These are phyloP conservation scores for Leuciscus waleckii DNA, from an alignment of 2,797 vertebrate genomes.

Conservation along the genomic window DNA sequence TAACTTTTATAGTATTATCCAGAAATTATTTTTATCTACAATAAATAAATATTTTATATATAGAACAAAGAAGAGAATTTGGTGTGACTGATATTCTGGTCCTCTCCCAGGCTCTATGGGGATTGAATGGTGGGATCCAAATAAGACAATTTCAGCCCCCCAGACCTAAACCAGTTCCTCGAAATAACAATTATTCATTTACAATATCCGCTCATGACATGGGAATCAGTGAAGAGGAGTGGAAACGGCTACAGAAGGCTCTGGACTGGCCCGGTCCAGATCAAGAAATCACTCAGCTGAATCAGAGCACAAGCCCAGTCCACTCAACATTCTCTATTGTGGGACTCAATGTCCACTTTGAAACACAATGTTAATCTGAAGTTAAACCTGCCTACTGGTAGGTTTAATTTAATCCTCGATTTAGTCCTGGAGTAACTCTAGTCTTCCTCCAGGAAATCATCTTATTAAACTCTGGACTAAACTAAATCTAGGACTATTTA, in stretches of 20 bases:
- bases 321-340: neutral
- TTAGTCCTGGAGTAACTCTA: too few relatives aligned
- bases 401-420: too few relatives aligned
- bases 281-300: neutral
- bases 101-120: neutral
- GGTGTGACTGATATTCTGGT: neutral
- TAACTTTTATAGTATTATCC: too few relatives aligned
- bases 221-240: slow-evolving; percentile 27
- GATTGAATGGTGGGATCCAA: neutral
- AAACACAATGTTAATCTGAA: too few relatives aligned
- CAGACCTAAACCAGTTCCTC: neutral
- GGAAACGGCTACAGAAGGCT: slow-evolving; percentile 22
- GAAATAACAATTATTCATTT: neutral
- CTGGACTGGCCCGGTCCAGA: slow-evolving; percentile 40
- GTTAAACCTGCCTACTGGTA: too few relatives aligned
- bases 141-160: neutral
- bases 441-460: too few relatives aligned
- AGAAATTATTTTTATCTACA: too few relatives aligned
- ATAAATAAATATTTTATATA: too few relatives aligned
- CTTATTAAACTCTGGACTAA: too few relatives aligned
- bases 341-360: neutral
- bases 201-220: neutral
- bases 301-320: slow-evolving; percentile 27
- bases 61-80: neutral
- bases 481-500: too few relatives aligned